A percentile compares a stretch with the other conserved stretches of the same genome.
These are phyloP conservation scores for Grammatotria lemairii DNA, from an alignment of 2,113 vertebrate genomes.

Conservation along the genomic window DNA sequence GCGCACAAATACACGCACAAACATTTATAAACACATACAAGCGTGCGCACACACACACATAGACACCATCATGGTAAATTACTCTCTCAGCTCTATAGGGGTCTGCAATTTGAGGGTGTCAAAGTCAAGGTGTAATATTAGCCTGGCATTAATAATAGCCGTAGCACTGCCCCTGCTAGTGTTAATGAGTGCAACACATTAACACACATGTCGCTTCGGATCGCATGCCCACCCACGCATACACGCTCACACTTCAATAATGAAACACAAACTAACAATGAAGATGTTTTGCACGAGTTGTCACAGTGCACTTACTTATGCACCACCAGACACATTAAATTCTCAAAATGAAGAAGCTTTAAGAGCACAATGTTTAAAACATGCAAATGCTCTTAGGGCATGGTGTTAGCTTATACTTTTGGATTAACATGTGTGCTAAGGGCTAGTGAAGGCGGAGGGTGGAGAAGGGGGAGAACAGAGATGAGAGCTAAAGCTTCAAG, in stretches of 20 bases:
- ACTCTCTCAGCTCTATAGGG: background rate
- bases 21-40: background rate
- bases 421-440: conserved; percentile 31
- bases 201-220: background rate
- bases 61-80: conserved; percentile 13
- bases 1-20: background rate
- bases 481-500: conserved; percentile 27
- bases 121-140: conserved; percentile 50
- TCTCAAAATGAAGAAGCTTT: conserved; percentile 4
- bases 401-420: conserved; percentile 1
- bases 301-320: background rate
- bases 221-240: background rate
- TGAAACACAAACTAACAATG: background rate
- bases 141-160: conserved; percentile 24
- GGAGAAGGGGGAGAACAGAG: background rate
- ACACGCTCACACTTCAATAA: background rate
- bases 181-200: conserved; percentile 29
- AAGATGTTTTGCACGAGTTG: background rate
- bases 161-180: background rate
- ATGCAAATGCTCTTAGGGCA: conserved; percentile 24
- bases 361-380: conserved; percentile 37
- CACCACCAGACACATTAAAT: background rate
- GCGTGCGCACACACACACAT: background rate
- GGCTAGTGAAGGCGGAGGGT: background rate
- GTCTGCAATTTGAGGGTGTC: conserved; percentile 15